phyloP scores from a whole-genome alignment of 92 coral and sea anemone genomes.

The Umimayanthus kanabou region DNA sequence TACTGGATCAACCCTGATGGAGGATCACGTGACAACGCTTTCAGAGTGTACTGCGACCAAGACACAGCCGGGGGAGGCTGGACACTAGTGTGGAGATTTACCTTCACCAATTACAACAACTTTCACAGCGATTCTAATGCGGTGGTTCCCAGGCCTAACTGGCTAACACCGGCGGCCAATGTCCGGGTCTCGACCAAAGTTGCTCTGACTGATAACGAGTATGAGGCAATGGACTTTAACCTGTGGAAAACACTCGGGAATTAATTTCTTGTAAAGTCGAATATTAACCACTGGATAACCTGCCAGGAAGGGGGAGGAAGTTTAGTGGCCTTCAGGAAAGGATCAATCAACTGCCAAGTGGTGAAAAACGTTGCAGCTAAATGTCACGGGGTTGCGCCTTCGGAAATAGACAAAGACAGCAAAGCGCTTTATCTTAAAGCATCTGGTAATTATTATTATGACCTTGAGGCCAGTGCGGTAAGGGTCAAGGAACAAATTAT shows the following conservation, averaged over 20 bases:
- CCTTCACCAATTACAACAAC: slow-evolving; percentile 35
- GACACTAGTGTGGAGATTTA: slow-evolving; percentile 45
- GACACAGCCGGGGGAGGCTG: slow-evolving; percentile 34
- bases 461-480: slow-evolving; percentile 31
- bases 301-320: slow-evolving; percentile 38
- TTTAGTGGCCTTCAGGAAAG: slow-evolving; percentile 33
- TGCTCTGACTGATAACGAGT: slow-evolving; percentile 28
- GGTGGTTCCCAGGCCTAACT: slow-evolving; percentile 35
- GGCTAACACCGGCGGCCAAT: slow-evolving; percentile 34
- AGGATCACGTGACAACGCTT: slow-evolving; percentile 28
- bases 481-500: background rate
- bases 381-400: slow-evolving; percentile 41
- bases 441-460: background rate
- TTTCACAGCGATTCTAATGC: slow-evolving; percentile 16
- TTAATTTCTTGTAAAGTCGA: slow-evolving; percentile 41
- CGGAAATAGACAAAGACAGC: background rate
- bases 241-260: slow-evolving; percentile 43
- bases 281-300: slow-evolving; percentile 40
- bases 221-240: slow-evolving; percentile 43
- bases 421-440: background rate
- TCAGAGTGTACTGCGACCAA: slow-evolving; percentile 41
- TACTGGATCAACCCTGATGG: slow-evolving; percentile 26
- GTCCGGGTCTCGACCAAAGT: slow-evolving; percentile 33
- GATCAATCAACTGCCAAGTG: slow-evolving; percentile 30
- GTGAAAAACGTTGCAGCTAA: slow-evolving; percentile 37